A percentile compares a stretch with the other conserved stretches of the same genome.
Evolutionary conservation across 2,113 vertebrate genomes (phyloP).

Genomic region (Strix aluco): DNA sequence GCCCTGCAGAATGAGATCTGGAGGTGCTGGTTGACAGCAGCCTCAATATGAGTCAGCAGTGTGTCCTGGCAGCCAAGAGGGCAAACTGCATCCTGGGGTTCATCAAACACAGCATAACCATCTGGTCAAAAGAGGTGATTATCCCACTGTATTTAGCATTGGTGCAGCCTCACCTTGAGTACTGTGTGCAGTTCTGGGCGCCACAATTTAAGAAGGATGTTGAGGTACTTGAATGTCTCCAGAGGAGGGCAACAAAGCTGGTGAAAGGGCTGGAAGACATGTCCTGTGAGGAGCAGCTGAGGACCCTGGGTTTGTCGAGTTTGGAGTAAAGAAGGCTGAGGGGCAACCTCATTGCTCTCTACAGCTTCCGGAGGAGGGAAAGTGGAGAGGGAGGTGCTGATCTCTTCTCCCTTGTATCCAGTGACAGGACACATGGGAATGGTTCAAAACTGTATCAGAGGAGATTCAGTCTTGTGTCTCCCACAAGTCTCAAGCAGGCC

Average conservation of each 20-base stretch:
- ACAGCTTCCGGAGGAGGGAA: background rate
- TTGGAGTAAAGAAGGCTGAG: background rate
- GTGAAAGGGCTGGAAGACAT: background rate
- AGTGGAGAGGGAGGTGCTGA: background rate
- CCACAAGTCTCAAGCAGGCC: background rate
- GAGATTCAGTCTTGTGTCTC: background rate
- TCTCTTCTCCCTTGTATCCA: background rate
- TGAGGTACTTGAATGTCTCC: background rate
- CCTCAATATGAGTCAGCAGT: background rate
- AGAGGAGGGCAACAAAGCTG: background rate
- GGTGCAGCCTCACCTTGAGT: background rate
- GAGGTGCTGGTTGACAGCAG: background rate
- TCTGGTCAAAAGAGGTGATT: background rate
- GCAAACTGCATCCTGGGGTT: background rate
- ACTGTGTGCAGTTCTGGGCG: background rate
- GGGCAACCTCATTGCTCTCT: background rate
- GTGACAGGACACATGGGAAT: background rate
- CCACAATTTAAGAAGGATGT: background rate
- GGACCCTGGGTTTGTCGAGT: background rate
- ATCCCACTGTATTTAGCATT: background rate
- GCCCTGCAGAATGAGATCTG: background rate
- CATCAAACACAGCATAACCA: background rate
- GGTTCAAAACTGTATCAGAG: background rate
- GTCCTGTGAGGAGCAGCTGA: background rate
- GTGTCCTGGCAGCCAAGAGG: background rate